Conservation (phyloP, 2,888 invertebrate species). For the Acholoe squamosa region DNA sequence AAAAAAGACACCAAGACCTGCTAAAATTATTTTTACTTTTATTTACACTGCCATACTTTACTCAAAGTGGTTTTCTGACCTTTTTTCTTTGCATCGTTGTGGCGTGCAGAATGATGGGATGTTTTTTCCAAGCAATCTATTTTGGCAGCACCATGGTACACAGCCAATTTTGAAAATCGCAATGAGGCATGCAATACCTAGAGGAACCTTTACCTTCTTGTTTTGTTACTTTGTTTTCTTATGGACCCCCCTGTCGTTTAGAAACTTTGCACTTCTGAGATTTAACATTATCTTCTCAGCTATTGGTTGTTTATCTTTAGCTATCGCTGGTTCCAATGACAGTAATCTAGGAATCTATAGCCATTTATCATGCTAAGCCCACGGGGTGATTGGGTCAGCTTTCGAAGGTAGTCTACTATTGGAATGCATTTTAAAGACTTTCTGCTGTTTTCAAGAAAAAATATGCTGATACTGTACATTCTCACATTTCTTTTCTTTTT, state of each 20-base stretch:
- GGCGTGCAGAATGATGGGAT: too few relatives aligned
- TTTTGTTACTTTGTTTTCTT: neutral
- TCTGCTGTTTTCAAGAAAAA: neutral
- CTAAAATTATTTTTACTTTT: too few relatives aligned
- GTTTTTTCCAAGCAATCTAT: too few relatives aligned
- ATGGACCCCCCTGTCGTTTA: neutral
- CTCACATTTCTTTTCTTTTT: neutral
- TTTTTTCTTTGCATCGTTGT: too few relatives aligned
- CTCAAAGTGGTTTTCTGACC: too few relatives aligned
- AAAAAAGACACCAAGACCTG: too few relatives aligned
- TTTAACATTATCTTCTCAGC: too few relatives aligned
- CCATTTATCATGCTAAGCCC: neutral
- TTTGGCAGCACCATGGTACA: too few relatives aligned
- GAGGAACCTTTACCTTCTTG: neutral
- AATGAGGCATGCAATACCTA: too few relatives aligned
- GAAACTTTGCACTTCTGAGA: too few relatives aligned
- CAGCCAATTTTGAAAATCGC: too few relatives aligned
- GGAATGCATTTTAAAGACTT: neutral
- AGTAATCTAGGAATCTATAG: neutral
- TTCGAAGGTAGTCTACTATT: neutral
- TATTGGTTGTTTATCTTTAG: neutral
- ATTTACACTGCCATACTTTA: too few relatives aligned
- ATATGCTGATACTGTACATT: neutral
- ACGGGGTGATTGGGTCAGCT: neutral
- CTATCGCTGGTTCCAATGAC: neutral